Percentiles rank a stretch among this genome's conserved stretches.
These are phyloP conservation scores for Pogoniulus pusillus DNA, from an alignment of 2,797 vertebrate genomes.

Conservation along the genomic window DNA sequence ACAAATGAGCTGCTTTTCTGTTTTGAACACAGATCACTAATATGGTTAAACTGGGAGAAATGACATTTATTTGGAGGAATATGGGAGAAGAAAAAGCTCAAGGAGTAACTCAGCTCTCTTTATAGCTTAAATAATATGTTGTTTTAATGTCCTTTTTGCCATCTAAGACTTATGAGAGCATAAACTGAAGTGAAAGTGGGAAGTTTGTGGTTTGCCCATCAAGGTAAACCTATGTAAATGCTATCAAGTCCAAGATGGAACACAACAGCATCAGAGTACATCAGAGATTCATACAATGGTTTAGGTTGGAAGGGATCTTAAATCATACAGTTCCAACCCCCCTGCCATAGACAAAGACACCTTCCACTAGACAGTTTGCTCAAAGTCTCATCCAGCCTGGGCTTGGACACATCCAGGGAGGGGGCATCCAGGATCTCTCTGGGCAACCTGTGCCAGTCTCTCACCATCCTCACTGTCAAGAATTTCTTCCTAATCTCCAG, in stretches of 20 bases:
- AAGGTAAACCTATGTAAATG: neutral
- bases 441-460: too few species aligned
- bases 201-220: neutral
- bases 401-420: too few species aligned
- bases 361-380: too few species aligned
- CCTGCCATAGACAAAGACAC: too few species aligned
- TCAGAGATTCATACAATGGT: neutral
- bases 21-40: conserved; percentile 41
- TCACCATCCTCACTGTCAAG: too few species aligned
- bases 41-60: conserved; percentile 43
- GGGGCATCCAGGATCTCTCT: too few species aligned
- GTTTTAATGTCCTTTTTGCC: neutral
- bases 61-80: conserved; percentile 51
- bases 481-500: too few species aligned
- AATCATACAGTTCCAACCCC: too few species aligned
- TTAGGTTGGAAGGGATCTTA: too few species aligned
- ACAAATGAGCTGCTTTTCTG: conserved; percentile 43
- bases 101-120: conserved; percentile 3
- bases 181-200: conserved; percentile 7
- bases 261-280: neutral
- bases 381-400: too few species aligned
- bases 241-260: neutral
- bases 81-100: neutral
- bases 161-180: neutral
- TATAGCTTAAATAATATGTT: neutral